Evolutionary conservation across 2,888 invertebrate species (phyloP), one percentile per base, ranked within the genome.

Genomic region (Maniola hyperantus): DNA sequence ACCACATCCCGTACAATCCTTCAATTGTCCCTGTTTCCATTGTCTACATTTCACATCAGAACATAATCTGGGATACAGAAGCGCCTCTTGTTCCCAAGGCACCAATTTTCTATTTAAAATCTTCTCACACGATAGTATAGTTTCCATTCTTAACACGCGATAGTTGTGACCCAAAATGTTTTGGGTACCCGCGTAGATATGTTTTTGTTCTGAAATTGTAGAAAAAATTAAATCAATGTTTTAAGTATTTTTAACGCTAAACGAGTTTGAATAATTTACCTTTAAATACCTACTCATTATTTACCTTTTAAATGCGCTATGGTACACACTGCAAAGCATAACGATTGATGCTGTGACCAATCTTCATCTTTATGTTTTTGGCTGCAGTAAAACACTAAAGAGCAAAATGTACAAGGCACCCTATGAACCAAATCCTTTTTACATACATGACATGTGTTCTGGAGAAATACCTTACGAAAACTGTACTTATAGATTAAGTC

Each of bases 21-120:
- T 79, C 11, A 95, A 76, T 67, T 87, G 88, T 15, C 80, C 79
- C 57, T 87, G 89, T 51, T 87, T 83, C 84, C 93, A 93, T 70
- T 94, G 93, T 64, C 94, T 89, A 76, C 96, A 96, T 0, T 79
- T 80, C 0, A 84, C 76, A 7, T 93, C 84, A 0, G 82, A 82
- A 72, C 96, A 96, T 5, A 95, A 84, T 65, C 94, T 92, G 0
- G 96, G 95, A 76, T 95, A 96, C 26, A 96, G 83, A 33, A 96
- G 80, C 0, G 95, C 93, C 77, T 96, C 96, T 69, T 94, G 94
- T 79, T 96, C 96, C 87, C 94, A 95, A 0, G 95, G 93, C 13
- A 93, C 88, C 53, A 96, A 77, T 2, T 88, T 81, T 10, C 96
- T 88, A 70, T 93, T 93, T 5, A 96, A 81, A 2, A 91, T 84